phyloP scores from a whole-genome alignment of 2,888 invertebrate genomes.

The Tetramorium bicarinatum region DNA sequence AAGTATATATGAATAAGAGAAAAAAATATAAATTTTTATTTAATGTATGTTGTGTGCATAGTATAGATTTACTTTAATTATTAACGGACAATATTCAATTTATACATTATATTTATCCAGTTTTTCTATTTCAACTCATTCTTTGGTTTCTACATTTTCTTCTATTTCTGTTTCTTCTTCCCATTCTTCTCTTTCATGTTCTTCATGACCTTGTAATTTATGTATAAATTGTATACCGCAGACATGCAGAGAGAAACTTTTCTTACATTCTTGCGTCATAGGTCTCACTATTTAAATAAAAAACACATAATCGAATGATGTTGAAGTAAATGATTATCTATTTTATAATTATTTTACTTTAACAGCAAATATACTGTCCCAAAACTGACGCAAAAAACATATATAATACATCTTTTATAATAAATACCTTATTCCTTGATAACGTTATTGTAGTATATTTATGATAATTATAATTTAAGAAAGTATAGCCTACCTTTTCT shows the following conservation, averaged over 20 bases:
- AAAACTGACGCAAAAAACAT: too few relatives aligned
- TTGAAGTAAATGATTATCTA: neutral
- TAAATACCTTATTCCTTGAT: neutral
- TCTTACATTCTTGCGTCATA: conserved; percentile 16
- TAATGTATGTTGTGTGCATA: neutral
- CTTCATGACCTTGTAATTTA: neutral
- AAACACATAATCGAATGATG: neutral
- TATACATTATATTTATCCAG: neutral
- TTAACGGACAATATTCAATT: neutral
- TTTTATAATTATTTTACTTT: neutral
- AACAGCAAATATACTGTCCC: neutral
- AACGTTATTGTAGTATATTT: neutral
- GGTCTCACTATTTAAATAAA: conserved; percentile 4
- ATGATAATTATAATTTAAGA: neutral
- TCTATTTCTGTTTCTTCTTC: conserved; percentile 3
- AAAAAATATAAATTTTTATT: neutral
- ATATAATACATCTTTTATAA: too few relatives aligned
- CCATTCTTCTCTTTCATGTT: neutral
- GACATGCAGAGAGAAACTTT: neutral
- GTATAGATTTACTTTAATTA: neutral
- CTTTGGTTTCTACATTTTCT: neutral
- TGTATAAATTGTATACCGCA: neutral
- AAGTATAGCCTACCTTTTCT: neutral
- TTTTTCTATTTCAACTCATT: neutral
- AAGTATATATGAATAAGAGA: too few relatives aligned